Base-by-base conservation (phyloP, 2,797 vertebrate genomes). In the Nannoperca australis region DNA sequence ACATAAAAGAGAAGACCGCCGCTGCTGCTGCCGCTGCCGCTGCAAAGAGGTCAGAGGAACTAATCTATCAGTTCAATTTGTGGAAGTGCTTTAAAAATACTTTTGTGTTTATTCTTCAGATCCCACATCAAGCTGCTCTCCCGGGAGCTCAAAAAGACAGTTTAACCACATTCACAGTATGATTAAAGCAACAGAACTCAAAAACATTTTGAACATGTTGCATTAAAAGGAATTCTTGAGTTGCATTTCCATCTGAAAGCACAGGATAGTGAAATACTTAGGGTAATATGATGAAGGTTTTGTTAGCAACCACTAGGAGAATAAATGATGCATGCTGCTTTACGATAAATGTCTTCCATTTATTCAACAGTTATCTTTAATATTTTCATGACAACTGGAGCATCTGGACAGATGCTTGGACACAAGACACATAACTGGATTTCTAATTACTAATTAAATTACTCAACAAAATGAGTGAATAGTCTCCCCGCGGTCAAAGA, bases 11-110 rank as follows among this genome's bases (percentile, higher is more conserved):
- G 71, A 97, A 95, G 92, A 72, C 73, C 4, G 76, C 83, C 13
- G 91, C 89, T 0, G 14, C 63, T 6, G 36, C 83, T 12, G 91
- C 88, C 0, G 17, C 62, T 7, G 36, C 85, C 34, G 82, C 85
- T 27, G 77, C 62, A 38, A 96, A 96, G 79, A 97, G 96, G 98
- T 98, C 79, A 95, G 94, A 56, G 7, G 32, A 34, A 14, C 11
- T 5, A 6, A 32, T 77, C 1, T 49, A 3, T 32, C 24, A 11
- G 10, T 17, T 44, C 15, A 18, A 0, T 66, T 13, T 62, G 11
- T 40, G 30, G 8, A 51, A 38, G 36, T 14, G 13, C 12, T 22
- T 67, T 20, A 20, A 32, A 44, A 44, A 30, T 22, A 44, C 54
- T 42, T 27, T 27, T 53, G 10, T 55, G 12, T 64, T 74, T 61